Evolutionary conservation across 1,140 invertebrate genomes (phyloP).

Genomic region (Drosophila fuyamai): DNA sequence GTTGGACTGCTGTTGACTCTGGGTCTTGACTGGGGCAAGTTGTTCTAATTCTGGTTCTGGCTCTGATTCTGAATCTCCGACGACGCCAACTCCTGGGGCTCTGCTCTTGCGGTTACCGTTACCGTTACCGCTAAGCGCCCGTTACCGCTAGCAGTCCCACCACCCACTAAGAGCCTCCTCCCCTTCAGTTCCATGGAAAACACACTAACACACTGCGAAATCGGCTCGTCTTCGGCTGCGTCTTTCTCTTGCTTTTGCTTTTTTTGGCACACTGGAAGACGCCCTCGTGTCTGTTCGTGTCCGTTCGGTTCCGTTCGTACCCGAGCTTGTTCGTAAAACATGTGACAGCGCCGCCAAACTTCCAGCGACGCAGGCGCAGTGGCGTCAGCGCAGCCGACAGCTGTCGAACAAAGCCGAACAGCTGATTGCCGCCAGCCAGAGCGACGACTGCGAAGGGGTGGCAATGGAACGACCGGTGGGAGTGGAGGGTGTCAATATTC

Average conservation of each 20-base stretch:
- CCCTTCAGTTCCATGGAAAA: conserved; percentile 31
- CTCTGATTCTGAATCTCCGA: conserved; percentile 7
- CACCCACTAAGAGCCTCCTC: background rate
- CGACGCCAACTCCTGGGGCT: conserved; percentile 4
- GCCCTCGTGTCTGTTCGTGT: conserved; percentile 10
- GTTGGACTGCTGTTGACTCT: background rate
- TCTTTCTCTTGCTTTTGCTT: conserved; percentile 30
- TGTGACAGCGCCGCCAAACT: conserved; percentile 59
- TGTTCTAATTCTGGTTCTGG: conserved; percentile 2
- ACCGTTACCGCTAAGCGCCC: conserved; percentile 25
- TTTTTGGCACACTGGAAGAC: conserved; percentile 76
- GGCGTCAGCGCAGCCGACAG: conserved; percentile 41
- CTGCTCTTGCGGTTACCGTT: conserved; percentile 37
- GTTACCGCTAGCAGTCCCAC: background rate
- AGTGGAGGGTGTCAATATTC: conserved; percentile 1
- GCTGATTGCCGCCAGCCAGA: conserved; percentile 55
- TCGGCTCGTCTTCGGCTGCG: conserved; percentile 16
- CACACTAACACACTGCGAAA: conserved; percentile 53
- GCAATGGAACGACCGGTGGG: no score
- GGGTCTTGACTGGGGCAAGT: background rate
- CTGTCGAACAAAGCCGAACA: conserved; percentile 60
- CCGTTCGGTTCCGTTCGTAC: conserved; percentile 1
- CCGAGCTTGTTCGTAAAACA: conserved; percentile 41
- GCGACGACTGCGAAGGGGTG: conserved; percentile 1
- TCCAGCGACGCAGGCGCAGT: conserved; percentile 66